A percentile compares a stretch with the other conserved stretches of the same genome.
Conservation (phyloP, 2,888 invertebrate species). For the Colletes collaris region DNA sequence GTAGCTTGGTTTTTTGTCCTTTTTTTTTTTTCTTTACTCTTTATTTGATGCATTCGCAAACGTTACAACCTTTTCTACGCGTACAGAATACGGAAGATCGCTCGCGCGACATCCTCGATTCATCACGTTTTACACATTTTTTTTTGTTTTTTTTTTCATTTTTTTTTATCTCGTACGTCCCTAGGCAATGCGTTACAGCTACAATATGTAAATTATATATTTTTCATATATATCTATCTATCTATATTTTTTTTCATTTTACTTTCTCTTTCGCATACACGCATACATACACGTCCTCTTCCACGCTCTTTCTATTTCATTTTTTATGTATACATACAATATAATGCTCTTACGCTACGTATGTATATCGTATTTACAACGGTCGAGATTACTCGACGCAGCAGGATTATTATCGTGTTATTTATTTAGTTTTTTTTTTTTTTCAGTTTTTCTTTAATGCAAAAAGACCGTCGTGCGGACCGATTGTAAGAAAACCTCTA, state of each 20-base stretch:
- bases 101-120: constrained; percentile 66
- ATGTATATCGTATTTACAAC: constrained; percentile 62
- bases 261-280: constrained; percentile 8
- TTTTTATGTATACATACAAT: constrained; percentile 19
- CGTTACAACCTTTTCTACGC: constrained; percentile 78
- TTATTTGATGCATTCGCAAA: constrained; percentile 80
- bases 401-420: constrained; percentile 8
- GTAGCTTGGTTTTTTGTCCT: constrained; percentile 67
- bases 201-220: constrained; percentile 50
- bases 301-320: constrained; percentile 1
- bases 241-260: constrained; percentile 23
- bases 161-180: constrained; percentile 19
- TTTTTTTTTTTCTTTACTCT: constrained; percentile 58
- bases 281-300: constrained; percentile 1
- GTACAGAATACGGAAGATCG: constrained; percentile 74
- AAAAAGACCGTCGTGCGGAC: constrained; percentile 35
- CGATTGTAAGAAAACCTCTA: constrained; percentile 38
- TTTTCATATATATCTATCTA: constrained; percentile 36
- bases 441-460: constrained; percentile 21
- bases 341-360: constrained; percentile 31
- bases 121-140: constrained; percentile 26
- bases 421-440: constrained; percentile 2
- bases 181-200: constrained; percentile 44
- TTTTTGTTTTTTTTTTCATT: neutral
- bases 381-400: constrained; percentile 24